phyloP scores from a whole-genome alignment of 2,888 invertebrate species.

The Drosophila limbata region DNA sequence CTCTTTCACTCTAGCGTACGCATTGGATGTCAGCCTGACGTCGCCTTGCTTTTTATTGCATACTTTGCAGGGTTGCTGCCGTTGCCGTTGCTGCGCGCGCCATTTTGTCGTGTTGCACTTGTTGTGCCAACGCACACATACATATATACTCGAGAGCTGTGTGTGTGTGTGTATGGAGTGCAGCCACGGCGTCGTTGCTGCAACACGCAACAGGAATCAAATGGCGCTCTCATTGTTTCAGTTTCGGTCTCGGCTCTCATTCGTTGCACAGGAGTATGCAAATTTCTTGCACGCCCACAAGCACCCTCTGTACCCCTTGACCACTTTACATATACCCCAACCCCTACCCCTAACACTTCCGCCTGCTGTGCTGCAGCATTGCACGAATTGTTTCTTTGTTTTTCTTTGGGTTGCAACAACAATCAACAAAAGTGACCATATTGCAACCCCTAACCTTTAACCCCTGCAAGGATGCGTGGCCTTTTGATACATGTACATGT shows the following conservation, averaged over 20 bases:
- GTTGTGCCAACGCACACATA: constrained; percentile 37
- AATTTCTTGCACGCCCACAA: constrained; percentile 15
- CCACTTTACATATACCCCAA: too few species aligned
- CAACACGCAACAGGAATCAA: constrained; percentile 15
- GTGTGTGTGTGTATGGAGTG: constrained; percentile 10
- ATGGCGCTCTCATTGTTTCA: not conserved
- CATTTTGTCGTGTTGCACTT: constrained; percentile 69
- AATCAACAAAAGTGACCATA: constrained; percentile 21
- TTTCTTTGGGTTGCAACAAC: not conserved
- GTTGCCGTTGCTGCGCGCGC: constrained; percentile 71
- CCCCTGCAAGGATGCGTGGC: constrained; percentile 21
- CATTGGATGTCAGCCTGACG: not conserved
- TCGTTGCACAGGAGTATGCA: constrained; percentile 15
- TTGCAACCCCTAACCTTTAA: constrained; percentile 55
- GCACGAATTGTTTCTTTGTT: constrained; percentile 13
- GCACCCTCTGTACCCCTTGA: too few species aligned
- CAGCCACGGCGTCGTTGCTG: constrained; percentile 16
- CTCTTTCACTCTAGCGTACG: constrained; percentile 12
- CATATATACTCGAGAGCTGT: not conserved
- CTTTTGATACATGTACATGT: not conserved
- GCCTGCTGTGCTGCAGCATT: constrained; percentile 13
- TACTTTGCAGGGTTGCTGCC: constrained; percentile 66
- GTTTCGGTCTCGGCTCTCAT: constrained; percentile 1
- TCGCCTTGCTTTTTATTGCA: constrained; percentile 56
- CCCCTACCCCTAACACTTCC: not conserved